A percentile compares a stretch with the other conserved stretches of the same genome.
These are phyloP conservation scores for Alcedo quadribrachys DNA, from an alignment of 2,797 vertebrate species.

Conservation along the genomic window DNA sequence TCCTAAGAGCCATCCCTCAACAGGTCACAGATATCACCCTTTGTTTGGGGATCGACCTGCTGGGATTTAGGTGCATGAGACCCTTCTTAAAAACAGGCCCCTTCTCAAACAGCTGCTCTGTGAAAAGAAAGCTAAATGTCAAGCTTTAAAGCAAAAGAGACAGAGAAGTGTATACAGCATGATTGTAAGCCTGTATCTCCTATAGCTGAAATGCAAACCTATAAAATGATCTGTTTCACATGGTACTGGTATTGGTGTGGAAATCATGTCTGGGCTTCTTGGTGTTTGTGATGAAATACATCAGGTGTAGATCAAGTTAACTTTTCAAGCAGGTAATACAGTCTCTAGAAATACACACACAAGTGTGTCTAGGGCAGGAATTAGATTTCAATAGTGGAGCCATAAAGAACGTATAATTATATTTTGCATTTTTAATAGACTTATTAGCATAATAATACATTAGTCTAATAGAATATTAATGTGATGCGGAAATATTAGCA, in stretches of 20 bases:
- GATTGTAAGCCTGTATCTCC: neutral
- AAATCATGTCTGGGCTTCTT: neutral
- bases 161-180: fast-evolving
- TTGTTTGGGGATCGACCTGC: fast-evolving
- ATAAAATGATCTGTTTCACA: neutral
- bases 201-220: neutral
- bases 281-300: neutral
- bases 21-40: fast-evolving
- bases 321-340: slow-evolving; percentile 28
- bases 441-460: slow-evolving; percentile 72
- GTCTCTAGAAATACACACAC: slow-evolving; percentile 26
- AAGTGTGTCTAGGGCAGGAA: slow-evolving; percentile 39
- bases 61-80: neutral
- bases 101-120: neutral
- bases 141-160: neutral
- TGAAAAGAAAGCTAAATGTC: neutral
- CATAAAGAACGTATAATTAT: slow-evolving; percentile 61
- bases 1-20: neutral
- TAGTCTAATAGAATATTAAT: slow-evolving; percentile 74
- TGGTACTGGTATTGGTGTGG: neutral
- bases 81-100: neutral
- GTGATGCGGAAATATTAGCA: slow-evolving; percentile 60
- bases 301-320: slow-evolving; percentile 7
- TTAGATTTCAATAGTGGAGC: slow-evolving; percentile 38
- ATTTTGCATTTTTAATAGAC: slow-evolving; percentile 72